These are phyloP conservation scores for Drosophila obscura DNA, from an alignment of 1,140 invertebrate species.

Conservation along the genomic window DNA sequence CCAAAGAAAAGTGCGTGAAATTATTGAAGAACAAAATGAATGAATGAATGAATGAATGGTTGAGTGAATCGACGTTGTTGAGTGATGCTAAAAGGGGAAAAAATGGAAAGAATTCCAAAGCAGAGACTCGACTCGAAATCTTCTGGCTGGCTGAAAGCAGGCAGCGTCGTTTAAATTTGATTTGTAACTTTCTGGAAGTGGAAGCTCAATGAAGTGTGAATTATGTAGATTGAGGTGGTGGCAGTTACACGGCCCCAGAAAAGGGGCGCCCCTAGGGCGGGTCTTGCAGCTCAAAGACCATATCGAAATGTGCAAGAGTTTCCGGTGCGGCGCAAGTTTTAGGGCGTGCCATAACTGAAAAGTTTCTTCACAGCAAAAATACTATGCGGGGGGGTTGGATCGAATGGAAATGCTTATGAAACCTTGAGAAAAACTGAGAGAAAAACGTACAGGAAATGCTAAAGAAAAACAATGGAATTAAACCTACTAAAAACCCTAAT, in stretches of 20 bases:
- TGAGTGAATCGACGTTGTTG: neutral
- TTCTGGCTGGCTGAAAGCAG: neutral
- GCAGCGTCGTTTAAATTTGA: slow-evolving; percentile 24
- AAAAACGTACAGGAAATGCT: slow-evolving; percentile 35
- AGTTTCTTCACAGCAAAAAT: neutral
- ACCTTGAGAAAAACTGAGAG: slow-evolving; percentile 37
- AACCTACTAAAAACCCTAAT: neutral
- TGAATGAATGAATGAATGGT: slow-evolving; percentile 37
- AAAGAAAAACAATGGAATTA: slow-evolving; percentile 31
- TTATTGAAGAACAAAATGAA: slow-evolving; percentile 43
- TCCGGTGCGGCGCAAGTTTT: slow-evolving; percentile 54
- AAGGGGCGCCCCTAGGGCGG: slow-evolving; percentile 25
- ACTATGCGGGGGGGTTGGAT: too few relatives aligned
- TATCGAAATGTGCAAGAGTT: slow-evolving; percentile 48
- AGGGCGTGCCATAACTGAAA: slow-evolving; percentile 55
- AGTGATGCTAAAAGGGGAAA: too few relatives aligned
- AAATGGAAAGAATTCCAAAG: too few relatives aligned
- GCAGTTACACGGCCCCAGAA: slow-evolving; percentile 2
- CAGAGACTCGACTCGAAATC: neutral
- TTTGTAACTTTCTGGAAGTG: slow-evolving; percentile 18
- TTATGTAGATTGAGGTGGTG: slow-evolving; percentile 51
- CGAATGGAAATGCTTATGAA: too few relatives aligned
- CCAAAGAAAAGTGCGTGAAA: slow-evolving; percentile 43
- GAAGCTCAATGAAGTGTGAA: slow-evolving; percentile 66
- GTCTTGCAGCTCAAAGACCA: slow-evolving; percentile 29